Conservation (phyloP, 1,140 invertebrate species). For the Charaxes varanes region DNA sequence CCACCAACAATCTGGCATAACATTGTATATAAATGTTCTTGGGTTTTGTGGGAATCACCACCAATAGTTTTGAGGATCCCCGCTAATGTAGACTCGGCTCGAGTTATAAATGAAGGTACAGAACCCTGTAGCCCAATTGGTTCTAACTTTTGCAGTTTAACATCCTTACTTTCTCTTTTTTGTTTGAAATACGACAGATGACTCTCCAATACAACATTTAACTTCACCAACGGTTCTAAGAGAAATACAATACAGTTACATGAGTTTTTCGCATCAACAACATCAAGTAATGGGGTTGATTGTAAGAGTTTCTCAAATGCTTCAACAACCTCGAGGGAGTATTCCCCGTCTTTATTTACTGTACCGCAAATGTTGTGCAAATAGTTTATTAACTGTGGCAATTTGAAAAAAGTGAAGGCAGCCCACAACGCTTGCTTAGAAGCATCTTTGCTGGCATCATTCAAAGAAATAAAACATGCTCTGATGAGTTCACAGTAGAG, state of each 20-base stretch:
- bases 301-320: conserved; percentile 88
- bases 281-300: conserved; percentile 88
- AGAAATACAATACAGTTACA: conserved; percentile 91
- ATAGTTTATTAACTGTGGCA: conserved; percentile 86
- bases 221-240: conserved; percentile 86
- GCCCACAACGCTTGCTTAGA: conserved; percentile 90
- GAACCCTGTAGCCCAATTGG: conserved; percentile 76
- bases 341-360: conserved; percentile 76
- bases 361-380: conserved; percentile 76
- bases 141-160: conserved; percentile 78
- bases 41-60: conserved; percentile 91
- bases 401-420: conserved; percentile 93
- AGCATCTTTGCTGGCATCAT: conserved; percentile 84
- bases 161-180: conserved; percentile 76
- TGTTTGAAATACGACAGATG: conserved; percentile 83
- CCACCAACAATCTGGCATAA: conserved; percentile 75
- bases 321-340: conserved; percentile 84
- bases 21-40: conserved; percentile 79
- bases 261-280: conserved; percentile 90
- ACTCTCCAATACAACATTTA: conserved; percentile 86
- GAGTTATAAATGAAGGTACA: conserved; percentile 86
- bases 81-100: conserved; percentile 90
- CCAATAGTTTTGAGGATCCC: conserved; percentile 91
- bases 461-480: conserved; percentile 90
- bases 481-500: conserved; percentile 92